Evolutionary conservation across 2,888 invertebrate genomes (phyloP), one percentile per base, ranked within the genome.

Genomic region (Phyllotreta cruciferae): DNA sequence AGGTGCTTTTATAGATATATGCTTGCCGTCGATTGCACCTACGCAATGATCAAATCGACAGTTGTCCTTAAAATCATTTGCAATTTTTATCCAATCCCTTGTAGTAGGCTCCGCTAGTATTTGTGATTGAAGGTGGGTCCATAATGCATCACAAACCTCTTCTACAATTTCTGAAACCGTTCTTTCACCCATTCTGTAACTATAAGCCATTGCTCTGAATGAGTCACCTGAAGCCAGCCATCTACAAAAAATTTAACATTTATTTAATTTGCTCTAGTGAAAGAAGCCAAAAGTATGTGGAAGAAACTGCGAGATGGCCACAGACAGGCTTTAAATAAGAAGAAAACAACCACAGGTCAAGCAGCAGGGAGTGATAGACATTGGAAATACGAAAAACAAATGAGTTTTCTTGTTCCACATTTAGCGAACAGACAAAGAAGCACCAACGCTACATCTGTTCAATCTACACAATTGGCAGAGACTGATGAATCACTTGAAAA

Each of bases 1-100:
- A 37, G 53, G 62, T 38, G 56, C 56, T 52, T 62, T 56, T 52
- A 57, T 62, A 10, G 14, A 6, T n/a, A 60, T 47, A 49, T 60
- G 60, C 24, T 53, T 54, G 41, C 36, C 58, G 42, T 58, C 52
- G 36, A 58, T 58, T 42, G 58, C 41, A 35, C 58, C 36, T 9
- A 58, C 24, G 42, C 50, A 57, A 49, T 57, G 57, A 57, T 45
- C 57, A 41, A 55, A 64, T n/a, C 61, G 61, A 37, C 64, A 57
- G 11, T 42, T 57, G 11, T 58, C 34, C 24, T 62, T 58, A 58
- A 65, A 65, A 62, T 36, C 41, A 14, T 61, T 64, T 45, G 56
- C 61, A 55, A 58, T 65, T 41, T 49, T 55, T 60, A 44, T 64
- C 68, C 67, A 71, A 41, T 58, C 54, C 34, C 47, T 56, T 54